Conservation (phyloP, 1,140 invertebrate species). For the Aphidius gifuensis region DNA sequence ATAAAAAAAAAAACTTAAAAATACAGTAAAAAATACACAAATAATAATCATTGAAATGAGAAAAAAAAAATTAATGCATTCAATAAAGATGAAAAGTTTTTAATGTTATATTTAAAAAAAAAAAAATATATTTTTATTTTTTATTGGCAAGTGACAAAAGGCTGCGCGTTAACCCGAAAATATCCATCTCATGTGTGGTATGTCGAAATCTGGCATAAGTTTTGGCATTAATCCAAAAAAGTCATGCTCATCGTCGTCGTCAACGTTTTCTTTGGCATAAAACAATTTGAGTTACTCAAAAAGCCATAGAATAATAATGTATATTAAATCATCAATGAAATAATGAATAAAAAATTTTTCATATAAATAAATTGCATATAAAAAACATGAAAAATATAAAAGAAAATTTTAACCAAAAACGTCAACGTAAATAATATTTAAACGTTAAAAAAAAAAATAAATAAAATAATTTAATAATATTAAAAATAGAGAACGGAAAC, state of each 20-base stretch:
- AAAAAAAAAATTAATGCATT: background rate
- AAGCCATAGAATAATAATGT: no score
- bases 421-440: no score
- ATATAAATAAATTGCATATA: no score
- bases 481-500: no score
- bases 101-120: background rate
- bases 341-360: no score
- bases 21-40: background rate
- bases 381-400: no score
- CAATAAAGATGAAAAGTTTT: background rate
- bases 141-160: conserved; percentile 24
- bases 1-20: conserved; percentile 2
- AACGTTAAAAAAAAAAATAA: no score
- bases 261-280: conserved; percentile 20
- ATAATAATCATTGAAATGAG: background rate
- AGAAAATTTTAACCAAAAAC: no score
- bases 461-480: no score
- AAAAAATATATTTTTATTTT: conserved; percentile 5
- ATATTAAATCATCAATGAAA: no score
- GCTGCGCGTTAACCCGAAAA: conserved; percentile 49
- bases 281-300: background rate
- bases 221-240: conserved; percentile 39
- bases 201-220: conserved; percentile 49
- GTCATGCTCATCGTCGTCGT: conserved; percentile 19
- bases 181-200: conserved; percentile 49